Evolutionary conservation across 2,797 vertebrate species (phyloP).

Genomic region (Miichthys miiuy): DNA sequence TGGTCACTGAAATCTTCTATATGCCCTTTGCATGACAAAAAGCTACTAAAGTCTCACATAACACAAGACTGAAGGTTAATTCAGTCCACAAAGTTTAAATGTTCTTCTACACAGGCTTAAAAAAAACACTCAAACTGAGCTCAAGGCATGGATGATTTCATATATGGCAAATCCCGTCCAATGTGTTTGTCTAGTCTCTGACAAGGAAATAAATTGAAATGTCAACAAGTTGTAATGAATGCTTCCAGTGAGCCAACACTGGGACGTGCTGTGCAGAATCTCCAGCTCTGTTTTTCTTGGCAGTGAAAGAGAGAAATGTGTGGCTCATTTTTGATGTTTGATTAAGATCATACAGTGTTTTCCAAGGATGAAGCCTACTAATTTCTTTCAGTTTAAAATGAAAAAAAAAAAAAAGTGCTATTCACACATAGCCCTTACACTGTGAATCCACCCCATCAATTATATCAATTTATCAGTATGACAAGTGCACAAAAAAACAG

Average conservation of each 20-base stretch:
- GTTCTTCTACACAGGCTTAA: slow-evolving; percentile 25
- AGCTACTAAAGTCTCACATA: neutral
- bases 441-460: slow-evolving; percentile 59
- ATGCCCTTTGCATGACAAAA: neutral
- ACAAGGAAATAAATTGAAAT: slow-evolving; percentile 73
- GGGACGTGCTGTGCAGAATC: slow-evolving; percentile 41
- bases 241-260: slow-evolving; percentile 50
- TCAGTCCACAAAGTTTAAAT: neutral
- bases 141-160: slow-evolving; percentile 36
- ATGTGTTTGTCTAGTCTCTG: slow-evolving; percentile 53
- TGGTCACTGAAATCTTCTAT: slow-evolving; percentile 2
- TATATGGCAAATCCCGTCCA: slow-evolving; percentile 37
- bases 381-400: slow-evolving; percentile 27
- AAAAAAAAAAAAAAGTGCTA: slow-evolving; percentile 20
- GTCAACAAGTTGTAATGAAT: slow-evolving; percentile 67
- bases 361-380: slow-evolving; percentile 21
- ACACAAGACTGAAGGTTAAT: slow-evolving; percentile 3
- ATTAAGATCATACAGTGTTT: slow-evolving; percentile 55
- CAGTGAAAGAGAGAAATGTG: slow-evolving; percentile 39
- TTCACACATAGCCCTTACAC: slow-evolving; percentile 25
- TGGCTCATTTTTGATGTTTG: slow-evolving; percentile 54
- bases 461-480: slow-evolving; percentile 61
- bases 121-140: slow-evolving; percentile 11
- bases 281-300: slow-evolving; percentile 33
- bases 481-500: slow-evolving; percentile 49